These are phyloP conservation scores for Pardosa pseudoannulata DNA, from an alignment of 2,888 invertebrate species.

Conservation along the genomic window DNA sequence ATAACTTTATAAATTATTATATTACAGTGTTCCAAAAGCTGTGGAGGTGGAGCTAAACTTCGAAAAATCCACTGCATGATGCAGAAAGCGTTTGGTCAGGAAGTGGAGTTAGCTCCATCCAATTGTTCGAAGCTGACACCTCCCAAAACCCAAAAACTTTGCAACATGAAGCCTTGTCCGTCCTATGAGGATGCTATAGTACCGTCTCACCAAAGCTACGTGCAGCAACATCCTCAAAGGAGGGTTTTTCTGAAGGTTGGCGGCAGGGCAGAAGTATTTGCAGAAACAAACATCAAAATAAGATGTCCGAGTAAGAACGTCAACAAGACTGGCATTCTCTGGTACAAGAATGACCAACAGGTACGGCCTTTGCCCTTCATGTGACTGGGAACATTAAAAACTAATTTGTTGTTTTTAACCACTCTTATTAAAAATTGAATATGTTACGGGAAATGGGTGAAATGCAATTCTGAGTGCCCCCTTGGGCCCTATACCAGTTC, in stretches of 20 bases:
- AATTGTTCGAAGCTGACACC: conserved; percentile 82
- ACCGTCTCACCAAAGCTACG: conserved; percentile 80
- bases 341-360: conserved; percentile 89
- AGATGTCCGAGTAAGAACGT: conserved; percentile 84
- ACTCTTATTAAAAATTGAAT: no score
- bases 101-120: conserved; percentile 86
- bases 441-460: no score
- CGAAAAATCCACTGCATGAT: conserved; percentile 91
- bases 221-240: conserved; percentile 89
- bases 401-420: no score
- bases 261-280: conserved; percentile 91
- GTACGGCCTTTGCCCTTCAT: no score
- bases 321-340: conserved; percentile 81
- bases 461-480: no score
- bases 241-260: conserved; percentile 92
- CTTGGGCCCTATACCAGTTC: no score
- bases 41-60: conserved; percentile 92
- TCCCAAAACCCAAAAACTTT: conserved; percentile 87
- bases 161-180: conserved; percentile 87
- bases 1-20: no score
- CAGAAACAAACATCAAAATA: conserved; percentile 93
- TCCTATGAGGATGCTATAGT: conserved; percentile 77
- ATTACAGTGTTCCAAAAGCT: conserved; percentile 89
- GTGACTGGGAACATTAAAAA: no score
- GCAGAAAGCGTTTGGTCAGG: conserved; percentile 94